Evolutionary conservation across 1,140 invertebrate species (phyloP).

Genomic region (Leptinotarsa defecta): DNA sequence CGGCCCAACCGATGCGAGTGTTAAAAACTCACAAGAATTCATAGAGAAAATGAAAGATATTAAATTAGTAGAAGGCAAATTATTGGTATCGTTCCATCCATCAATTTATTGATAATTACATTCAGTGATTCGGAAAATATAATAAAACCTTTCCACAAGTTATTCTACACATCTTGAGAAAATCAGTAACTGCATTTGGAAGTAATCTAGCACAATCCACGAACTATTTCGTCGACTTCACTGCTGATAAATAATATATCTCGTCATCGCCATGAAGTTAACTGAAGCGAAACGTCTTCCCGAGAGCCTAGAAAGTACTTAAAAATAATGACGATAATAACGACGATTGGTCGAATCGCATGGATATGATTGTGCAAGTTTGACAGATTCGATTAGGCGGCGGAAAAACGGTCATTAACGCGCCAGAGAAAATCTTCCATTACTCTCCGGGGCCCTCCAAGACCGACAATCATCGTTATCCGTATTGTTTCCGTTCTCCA

Average conservation of each 20-base stretch:
- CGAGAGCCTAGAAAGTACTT: conserved; percentile 20
- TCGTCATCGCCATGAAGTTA: conserved; percentile 18
- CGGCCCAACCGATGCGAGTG: too few relatives aligned
- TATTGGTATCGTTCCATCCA: too few relatives aligned
- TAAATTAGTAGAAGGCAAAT: too few relatives aligned
- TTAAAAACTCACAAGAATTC: too few relatives aligned
- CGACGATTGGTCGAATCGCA: conserved; percentile 41
- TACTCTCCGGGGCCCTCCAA: conserved; percentile 47
- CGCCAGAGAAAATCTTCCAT: conserved; percentile 49
- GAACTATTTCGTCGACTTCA: not conserved
- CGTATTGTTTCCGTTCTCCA: conserved; percentile 45
- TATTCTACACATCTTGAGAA: too few relatives aligned
- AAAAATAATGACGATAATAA: conserved; percentile 35
- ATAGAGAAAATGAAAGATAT: too few relatives aligned
- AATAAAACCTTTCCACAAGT: too few relatives aligned
- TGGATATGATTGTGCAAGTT: conserved; percentile 50
- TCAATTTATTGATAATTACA: too few relatives aligned
- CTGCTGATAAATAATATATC: conserved; percentile 11
- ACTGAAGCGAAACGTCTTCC: conserved; percentile 23
- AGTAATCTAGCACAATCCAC: too few relatives aligned
- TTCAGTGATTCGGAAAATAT: too few relatives aligned
- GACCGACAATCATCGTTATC: conserved; percentile 52
- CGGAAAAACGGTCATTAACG: conserved; percentile 49
- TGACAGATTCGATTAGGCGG: conserved; percentile 46
- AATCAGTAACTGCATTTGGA: too few relatives aligned